A percentile compares a stretch with the other conserved stretches of the same genome.
Evolutionary conservation across 2,888 invertebrate species (phyloP).

Genomic region (Noctua janthina): DNA sequence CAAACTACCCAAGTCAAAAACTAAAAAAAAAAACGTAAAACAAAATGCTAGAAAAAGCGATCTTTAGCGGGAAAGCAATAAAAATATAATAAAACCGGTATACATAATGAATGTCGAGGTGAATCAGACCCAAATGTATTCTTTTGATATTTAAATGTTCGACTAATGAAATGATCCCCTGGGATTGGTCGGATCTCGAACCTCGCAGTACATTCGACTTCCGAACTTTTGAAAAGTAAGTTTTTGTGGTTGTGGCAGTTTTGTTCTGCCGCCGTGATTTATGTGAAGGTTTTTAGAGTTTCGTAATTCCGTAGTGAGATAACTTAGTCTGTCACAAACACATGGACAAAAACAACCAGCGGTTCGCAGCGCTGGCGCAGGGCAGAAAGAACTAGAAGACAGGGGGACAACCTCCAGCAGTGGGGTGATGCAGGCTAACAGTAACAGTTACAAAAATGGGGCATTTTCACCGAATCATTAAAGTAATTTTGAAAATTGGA

Average conservation of each 20-base stretch:
- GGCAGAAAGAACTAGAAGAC: background rate
- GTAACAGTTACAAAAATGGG: background rate
- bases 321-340: background rate
- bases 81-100: conserved; percentile 69
- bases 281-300: conserved; percentile 23
- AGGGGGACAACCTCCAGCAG: background rate
- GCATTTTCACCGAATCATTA: background rate
- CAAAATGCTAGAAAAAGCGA: conserved; percentile 45
- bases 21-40: conserved; percentile 26
- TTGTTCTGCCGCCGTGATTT: conserved; percentile 50
- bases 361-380: background rate
- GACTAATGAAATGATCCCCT: conserved; percentile 81
- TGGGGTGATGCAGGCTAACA: background rate
- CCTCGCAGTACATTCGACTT: conserved; percentile 53
- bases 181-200: conserved; percentile 61
- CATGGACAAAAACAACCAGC: background rate
- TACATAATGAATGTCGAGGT: conserved; percentile 71
- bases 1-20: conserved; percentile 29
- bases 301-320: background rate
- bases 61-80: conserved; percentile 55
- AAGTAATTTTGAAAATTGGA: background rate
- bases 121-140: conserved; percentile 79
- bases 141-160: conserved; percentile 86
- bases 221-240: conserved; percentile 59
- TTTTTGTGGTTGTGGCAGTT: conserved; percentile 51